These are phyloP conservation scores for Caerostris darwini DNA, from an alignment of 1,140 invertebrate species.

Conservation along the genomic window DNA sequence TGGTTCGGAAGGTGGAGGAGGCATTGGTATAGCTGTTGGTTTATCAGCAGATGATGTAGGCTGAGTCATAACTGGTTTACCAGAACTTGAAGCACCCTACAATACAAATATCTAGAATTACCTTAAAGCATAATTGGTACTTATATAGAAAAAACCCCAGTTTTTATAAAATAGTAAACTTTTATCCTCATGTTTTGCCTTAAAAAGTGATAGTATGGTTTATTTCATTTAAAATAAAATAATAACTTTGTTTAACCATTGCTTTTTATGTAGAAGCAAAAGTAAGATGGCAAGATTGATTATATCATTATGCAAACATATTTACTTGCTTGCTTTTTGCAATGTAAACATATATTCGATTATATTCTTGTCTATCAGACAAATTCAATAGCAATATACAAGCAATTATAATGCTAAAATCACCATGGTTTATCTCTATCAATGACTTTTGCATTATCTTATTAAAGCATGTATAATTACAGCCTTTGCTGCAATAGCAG, in stretches of 20 bases:
- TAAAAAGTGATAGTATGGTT: neutral
- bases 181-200: neutral
- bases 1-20: slow-evolving; percentile 32
- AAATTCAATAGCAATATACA: too few species aligned
- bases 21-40: slow-evolving; percentile 58
- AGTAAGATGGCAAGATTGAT: neutral
- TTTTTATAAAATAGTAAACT: neutral
- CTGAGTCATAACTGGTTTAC: neutral
- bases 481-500: too few species aligned
- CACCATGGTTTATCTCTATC: too few species aligned
- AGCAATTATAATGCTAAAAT: too few species aligned
- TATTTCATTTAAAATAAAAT: neutral
- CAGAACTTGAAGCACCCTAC: slow-evolving; percentile 47
- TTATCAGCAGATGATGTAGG: slow-evolving; percentile 1
- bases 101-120: neutral
- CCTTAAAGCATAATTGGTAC: neutral
- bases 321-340: too few species aligned
- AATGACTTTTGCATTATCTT: too few species aligned
- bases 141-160: neutral
- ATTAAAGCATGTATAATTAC: too few species aligned
- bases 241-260: neutral
- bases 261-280: neutral
- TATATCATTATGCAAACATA: too few species aligned
- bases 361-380: too few species aligned
- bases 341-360: too few species aligned